phyloP scores from a whole-genome alignment of 2,113 vertebrate genomes.

The Typhlomys cinereus region DNA sequence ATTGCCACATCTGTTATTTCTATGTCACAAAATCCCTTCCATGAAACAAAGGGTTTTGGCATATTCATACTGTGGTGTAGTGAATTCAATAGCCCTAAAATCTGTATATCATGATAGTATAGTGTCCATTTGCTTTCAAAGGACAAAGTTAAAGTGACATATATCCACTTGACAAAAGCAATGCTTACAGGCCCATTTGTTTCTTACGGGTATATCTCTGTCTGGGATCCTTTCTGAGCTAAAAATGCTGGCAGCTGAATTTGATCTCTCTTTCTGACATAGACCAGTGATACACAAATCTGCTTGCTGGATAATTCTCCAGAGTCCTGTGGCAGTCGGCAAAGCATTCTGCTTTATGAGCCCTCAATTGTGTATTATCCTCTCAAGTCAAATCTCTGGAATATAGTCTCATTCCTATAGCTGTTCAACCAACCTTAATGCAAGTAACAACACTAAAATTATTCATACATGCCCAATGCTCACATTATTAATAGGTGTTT shows the following conservation, averaged over 20 bases:
- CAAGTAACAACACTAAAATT: conserved; percentile 44
- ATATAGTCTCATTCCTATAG: conserved; percentile 28
- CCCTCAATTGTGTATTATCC: conserved; percentile 40
- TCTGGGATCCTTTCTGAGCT: background rate
- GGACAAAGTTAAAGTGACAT: background rate
- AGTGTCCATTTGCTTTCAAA: conserved; percentile 1
- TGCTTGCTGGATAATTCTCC: conserved; percentile 21
- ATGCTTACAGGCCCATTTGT: background rate
- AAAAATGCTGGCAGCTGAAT: background rate
- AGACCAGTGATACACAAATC: background rate
- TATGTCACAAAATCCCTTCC: background rate
- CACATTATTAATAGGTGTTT: conserved; percentile 46
- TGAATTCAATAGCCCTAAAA: background rate
- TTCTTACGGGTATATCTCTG: background rate
- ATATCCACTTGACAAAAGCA: background rate
- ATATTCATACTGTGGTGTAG: background rate
- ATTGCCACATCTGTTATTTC: background rate
- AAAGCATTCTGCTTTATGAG: conserved; percentile 36
- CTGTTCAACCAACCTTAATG: conserved; percentile 36
- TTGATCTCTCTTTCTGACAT: background rate
- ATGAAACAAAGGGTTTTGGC: background rate
- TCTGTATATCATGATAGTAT: background rate
- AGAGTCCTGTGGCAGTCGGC: background rate
- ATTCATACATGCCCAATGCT: conserved; percentile 22
- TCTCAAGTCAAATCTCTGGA: conserved; percentile 50